Conservation (phyloP, 1,140 invertebrate genomes). For the Lordiphosa mommai region DNA sequence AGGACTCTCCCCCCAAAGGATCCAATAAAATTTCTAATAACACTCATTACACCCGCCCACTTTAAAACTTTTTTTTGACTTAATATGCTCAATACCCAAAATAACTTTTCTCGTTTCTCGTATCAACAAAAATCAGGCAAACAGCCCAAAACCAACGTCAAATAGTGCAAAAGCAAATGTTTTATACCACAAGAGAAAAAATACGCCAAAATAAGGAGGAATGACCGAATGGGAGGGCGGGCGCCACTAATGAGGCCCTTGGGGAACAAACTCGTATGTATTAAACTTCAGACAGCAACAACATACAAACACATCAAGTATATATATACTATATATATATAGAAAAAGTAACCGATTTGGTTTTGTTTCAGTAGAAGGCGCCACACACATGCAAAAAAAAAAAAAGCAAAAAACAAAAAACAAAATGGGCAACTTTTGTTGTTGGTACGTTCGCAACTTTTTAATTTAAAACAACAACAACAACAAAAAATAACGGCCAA, state of each 20-base stretch:
- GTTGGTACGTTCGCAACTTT: slow-evolving; percentile 54
- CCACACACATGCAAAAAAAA: neutral
- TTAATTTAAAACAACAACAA: slow-evolving; percentile 52
- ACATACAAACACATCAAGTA: no score
- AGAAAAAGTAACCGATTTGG: no score
- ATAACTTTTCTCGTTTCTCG: slow-evolving; percentile 9
- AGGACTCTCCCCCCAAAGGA: no score
- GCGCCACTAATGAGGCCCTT: slow-evolving; percentile 70
- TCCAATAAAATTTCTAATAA: slow-evolving; percentile 32
- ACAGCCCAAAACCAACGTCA: slow-evolving; percentile 33
- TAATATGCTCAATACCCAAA: no score
- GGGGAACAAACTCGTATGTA: slow-evolving; percentile 47
- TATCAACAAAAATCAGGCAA: slow-evolving; percentile 4
- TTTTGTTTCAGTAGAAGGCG: no score
- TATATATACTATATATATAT: no score
- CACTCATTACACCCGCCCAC: slow-evolving; percentile 41
- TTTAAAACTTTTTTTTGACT: no score
- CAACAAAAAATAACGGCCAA: slow-evolving; percentile 1
- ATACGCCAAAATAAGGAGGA: slow-evolving; percentile 25
- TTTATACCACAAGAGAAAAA: no score
- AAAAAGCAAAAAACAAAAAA: neutral
- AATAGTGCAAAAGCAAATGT: slow-evolving; percentile 52
- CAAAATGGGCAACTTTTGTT: slow-evolving; percentile 9
- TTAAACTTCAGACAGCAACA: slow-evolving; percentile 49
- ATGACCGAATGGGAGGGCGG: slow-evolving; percentile 17